Percentiles rank a stretch among this genome's conserved stretches.
Conservation (phyloP, 2,113 vertebrate species). For the Collichthys lucidus region DNA sequence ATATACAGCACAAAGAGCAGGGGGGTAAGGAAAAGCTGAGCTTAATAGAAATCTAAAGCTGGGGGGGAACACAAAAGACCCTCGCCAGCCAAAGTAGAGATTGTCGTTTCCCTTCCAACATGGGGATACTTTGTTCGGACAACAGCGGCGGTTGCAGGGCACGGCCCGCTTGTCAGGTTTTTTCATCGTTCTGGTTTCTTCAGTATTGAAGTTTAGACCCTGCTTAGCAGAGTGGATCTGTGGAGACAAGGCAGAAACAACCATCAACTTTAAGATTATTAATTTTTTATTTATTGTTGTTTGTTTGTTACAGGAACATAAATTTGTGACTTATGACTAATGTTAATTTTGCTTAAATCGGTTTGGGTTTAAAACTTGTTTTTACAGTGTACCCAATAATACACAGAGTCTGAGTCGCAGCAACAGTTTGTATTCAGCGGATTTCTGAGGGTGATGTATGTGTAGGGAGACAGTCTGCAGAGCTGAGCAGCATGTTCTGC, state of each 20-base stretch:
- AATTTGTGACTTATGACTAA: too few species aligned
- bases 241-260: conserved; percentile 27
- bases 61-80: conserved; percentile 57
- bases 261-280: neutral
- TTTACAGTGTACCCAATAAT: too few species aligned
- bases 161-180: conserved; percentile 9
- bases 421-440: neutral
- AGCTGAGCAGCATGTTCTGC: conserved; percentile 14
- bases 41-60: conserved; percentile 60
- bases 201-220: conserved; percentile 82
- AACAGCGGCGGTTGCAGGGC: neutral
- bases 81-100: conserved; percentile 70
- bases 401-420: neutral
- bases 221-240: conserved; percentile 91
- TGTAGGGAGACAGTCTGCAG: neutral
- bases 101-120: conserved; percentile 76
- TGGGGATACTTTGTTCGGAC: conserved; percentile 62
- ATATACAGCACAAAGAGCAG: conserved; percentile 69
- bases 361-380: too few species aligned
- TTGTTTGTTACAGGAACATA: too few species aligned
- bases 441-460: neutral
- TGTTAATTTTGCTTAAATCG: too few species aligned
- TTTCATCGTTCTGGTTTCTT: conserved; percentile 11
- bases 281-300: too few species aligned
- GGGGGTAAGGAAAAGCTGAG: conserved; percentile 49